phyloP scores from a whole-genome alignment of 2,797 vertebrate genomes.

The Labroides dimidiatus region DNA sequence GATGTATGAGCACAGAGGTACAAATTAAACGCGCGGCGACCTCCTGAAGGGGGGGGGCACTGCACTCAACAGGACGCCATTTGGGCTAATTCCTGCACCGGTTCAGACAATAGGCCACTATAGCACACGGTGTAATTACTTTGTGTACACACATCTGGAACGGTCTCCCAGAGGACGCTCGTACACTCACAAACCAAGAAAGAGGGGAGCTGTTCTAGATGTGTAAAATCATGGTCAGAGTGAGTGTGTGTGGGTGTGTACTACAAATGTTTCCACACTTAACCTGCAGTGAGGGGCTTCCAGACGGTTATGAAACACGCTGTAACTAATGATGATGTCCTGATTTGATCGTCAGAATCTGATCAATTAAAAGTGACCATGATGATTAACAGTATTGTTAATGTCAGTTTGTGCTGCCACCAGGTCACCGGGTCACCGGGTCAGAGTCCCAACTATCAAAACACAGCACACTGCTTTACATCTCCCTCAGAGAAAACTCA shows the following conservation, averaged over 20 bases:
- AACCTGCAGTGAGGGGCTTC: too few species aligned
- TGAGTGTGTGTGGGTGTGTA: neutral
- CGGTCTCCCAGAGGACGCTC: constrained; percentile 77
- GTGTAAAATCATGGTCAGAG: constrained; percentile 59
- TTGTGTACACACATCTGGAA: constrained; percentile 88
- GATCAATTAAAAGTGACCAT: too few species aligned
- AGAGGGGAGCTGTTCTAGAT: constrained; percentile 57
- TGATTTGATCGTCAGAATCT: too few species aligned
- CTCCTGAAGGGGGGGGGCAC: constrained; percentile 75
- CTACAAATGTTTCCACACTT: too few species aligned
- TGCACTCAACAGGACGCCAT: constrained; percentile 82
- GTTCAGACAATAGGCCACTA: constrained; percentile 87
- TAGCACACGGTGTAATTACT: constrained; percentile 83
- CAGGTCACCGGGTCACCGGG: too few species aligned
- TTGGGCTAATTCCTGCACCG: constrained; percentile 82
- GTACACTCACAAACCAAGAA: constrained; percentile 65
- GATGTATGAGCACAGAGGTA: constrained; percentile 87
- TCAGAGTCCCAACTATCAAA: too few species aligned
- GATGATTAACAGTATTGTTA: too few species aligned
- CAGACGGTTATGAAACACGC: too few species aligned
- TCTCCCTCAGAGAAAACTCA: too few species aligned
- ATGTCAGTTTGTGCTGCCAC: too few species aligned
- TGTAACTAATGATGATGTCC: too few species aligned
- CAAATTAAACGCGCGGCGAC: constrained; percentile 84
- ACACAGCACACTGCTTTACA: too few species aligned